Conservation (phyloP, 2,113 vertebrate species). For the Leucoraja erinaceus region DNA sequence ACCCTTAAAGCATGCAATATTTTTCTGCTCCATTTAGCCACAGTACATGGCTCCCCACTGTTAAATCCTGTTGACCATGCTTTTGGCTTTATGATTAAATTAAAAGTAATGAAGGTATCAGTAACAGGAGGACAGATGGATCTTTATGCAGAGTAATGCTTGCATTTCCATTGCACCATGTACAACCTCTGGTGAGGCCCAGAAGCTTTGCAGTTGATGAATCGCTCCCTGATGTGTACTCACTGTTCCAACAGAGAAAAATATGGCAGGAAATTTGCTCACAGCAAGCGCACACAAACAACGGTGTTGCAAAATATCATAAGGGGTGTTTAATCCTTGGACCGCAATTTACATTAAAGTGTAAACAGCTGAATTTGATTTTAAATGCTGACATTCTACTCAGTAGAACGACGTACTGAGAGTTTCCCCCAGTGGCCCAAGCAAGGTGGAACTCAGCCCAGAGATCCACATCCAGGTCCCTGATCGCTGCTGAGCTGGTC, state of each 20-base stretch:
- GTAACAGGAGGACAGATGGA: background rate
- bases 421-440: background rate
- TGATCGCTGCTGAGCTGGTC: background rate
- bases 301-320: background rate
- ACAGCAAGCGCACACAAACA: background rate
- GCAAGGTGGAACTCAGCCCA: background rate
- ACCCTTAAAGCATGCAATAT: background rate
- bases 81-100: background rate
- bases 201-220: background rate
- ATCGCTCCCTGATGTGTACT: background rate
- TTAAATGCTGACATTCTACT: background rate
- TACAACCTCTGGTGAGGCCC: background rate
- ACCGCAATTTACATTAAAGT: background rate
- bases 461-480: background rate
- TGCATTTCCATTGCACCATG: background rate
- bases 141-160: background rate
- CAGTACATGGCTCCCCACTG: background rate
- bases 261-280: background rate
- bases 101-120: background rate
- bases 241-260: background rate
- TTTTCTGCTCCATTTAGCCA: background rate
- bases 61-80: background rate
- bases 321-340: background rate
- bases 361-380: background rate
- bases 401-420: background rate